These are phyloP conservation scores for Numida meleagris DNA, from an alignment of 2,113 vertebrate genomes.

Conservation along the genomic window DNA sequence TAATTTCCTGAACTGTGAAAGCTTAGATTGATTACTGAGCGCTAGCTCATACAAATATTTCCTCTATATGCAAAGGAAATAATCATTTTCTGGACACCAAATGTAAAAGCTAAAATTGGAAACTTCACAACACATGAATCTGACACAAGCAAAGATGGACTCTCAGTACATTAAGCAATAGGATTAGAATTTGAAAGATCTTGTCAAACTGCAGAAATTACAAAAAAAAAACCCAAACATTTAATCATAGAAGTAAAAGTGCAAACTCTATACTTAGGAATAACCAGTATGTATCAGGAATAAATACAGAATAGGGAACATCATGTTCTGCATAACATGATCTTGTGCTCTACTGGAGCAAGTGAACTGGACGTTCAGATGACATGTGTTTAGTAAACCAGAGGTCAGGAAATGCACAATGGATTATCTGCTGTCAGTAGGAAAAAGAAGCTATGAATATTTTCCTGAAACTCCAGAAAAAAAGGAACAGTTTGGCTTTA, in stretches of 20 bases:
- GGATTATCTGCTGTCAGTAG: background rate
- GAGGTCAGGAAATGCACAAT: constrained; percentile 6
- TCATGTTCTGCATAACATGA: background rate
- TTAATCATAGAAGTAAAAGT: background rate
- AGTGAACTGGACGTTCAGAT: background rate
- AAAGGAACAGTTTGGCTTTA: background rate
- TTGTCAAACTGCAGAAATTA: background rate
- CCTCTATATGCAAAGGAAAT: background rate
- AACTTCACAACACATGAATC: background rate
- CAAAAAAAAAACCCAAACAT: background rate
- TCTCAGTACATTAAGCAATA: background rate
- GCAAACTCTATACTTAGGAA: background rate
- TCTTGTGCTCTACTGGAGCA: background rate
- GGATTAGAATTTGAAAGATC: background rate
- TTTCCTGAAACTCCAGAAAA: constrained; percentile 23
- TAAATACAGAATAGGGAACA: background rate
- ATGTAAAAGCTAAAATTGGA: background rate
- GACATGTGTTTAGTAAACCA: background rate
- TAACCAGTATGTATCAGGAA: background rate
- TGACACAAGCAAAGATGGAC: background rate
- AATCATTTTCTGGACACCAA: background rate
- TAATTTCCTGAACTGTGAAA: background rate
- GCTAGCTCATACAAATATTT: background rate
- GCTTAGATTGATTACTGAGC: background rate
- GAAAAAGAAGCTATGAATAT: background rate